Evolutionary conservation across 1,140 invertebrate genomes (phyloP).

Genomic region (Myzus persicae): DNA sequence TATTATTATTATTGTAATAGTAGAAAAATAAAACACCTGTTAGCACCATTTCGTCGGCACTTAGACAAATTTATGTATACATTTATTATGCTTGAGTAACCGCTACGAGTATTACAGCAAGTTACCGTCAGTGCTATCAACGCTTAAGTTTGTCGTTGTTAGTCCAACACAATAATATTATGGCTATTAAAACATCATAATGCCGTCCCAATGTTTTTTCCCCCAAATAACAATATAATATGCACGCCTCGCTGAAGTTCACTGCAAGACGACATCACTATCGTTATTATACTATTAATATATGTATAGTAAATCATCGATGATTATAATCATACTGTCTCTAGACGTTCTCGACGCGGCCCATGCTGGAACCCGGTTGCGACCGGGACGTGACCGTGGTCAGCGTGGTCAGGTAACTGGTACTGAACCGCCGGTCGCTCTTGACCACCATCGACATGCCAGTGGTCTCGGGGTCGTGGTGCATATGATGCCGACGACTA

Average conservation of each 20-base stretch:
- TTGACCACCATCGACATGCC: constrained; percentile 58
- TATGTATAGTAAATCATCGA: not conserved
- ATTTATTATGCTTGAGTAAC: not conserved
- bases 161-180: not conserved
- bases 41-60: not conserved
- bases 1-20: not conserved
- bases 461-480: constrained; percentile 54
- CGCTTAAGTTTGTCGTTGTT: not conserved
- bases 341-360: constrained; percentile 46
- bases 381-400: constrained; percentile 60
- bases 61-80: not conserved
- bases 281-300: not conserved
- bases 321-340: not conserved
- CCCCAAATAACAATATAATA: not conserved
- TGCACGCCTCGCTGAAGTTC: not conserved
- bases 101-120: not conserved
- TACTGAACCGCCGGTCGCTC: constrained; percentile 61
- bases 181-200: not conserved
- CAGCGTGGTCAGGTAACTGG: constrained; percentile 61
- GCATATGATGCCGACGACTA: not conserved
- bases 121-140: not conserved
- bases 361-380: constrained; percentile 59
- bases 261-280: not conserved
- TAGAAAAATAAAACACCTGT: not conserved
- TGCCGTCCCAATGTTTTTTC: not conserved